Evolutionary conservation across 2,888 invertebrate genomes (phyloP), one percentile per base, ranked within the genome.

Genomic region (Lycaena phlaeas): DNA sequence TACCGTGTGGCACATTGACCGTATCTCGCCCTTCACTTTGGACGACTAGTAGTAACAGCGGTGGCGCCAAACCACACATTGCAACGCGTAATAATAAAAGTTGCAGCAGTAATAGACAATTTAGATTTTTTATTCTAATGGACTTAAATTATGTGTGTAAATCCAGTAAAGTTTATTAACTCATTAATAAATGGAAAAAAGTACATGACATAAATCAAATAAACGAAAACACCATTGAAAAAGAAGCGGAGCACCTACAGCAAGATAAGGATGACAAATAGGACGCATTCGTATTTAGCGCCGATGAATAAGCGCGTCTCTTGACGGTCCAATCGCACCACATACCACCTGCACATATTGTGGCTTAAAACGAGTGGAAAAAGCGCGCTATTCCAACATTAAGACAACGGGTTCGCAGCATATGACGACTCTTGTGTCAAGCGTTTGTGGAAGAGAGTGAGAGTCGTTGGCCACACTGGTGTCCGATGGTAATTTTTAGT

Each of bases 311-410:
- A 14, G 27, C 26, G 25, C 36, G 25, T 36, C 36, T 36, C 11
- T 36, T 36, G 36, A 36, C 36, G 22, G 36, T 36, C 11, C 36
- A 36, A 18, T 36, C 36, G 25, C 36, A n/a, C n/a, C n/a, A n/a
- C n/a, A n/a, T n/a, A n/a, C n/a, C n/a, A n/a, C n/a, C n/a, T n/a
- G n/a, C n/a, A 36, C 36, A 36, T 36, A 36, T 22, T 36, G 18
- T 36, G 36, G 36, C 36, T 36, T 22, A 36, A 36, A 36, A 15
- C 36, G 36, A n/a, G n/a, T n/a, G 36, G 36, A 10, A 36, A 36
- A 10, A 18, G 36, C 36, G 11, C 36, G 36, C 22, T 36, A 36
- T 36, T 36, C 36, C 10, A 10, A 17, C 25, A 22, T 36, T 11
- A 36, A 36, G 36, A 36, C 18, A 3, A 36, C 18, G n/a, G 22